Evolutionary conservation across 1,140 invertebrate genomes (phyloP).

Genomic region (Philopotamus ludificatus): DNA sequence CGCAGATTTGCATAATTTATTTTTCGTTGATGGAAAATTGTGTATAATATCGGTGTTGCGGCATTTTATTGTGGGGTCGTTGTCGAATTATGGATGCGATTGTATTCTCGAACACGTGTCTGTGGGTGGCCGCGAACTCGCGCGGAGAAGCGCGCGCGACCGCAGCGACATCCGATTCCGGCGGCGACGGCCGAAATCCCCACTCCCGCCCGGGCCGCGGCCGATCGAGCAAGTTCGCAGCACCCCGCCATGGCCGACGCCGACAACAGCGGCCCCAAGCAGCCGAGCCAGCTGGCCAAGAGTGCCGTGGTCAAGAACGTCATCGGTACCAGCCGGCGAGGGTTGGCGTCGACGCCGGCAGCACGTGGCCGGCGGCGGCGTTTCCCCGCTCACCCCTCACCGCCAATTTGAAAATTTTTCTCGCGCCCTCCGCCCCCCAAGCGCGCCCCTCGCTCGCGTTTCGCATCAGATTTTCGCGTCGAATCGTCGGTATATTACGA

Average conservation of each 20-base stretch:
- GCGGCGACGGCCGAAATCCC: constrained; percentile 5
- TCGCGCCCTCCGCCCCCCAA: constrained; percentile 13
- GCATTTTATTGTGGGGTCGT: no score
- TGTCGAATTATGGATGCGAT: background rate
- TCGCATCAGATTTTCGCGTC: no score
- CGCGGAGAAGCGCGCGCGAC: background rate
- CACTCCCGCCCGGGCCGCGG: constrained; percentile 15
- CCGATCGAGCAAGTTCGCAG: constrained; percentile 10
- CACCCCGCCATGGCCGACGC: constrained; percentile 53
- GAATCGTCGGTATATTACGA: no score
- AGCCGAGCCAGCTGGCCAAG: constrained; percentile 53
- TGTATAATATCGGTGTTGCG: no score
- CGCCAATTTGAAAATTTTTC: constrained; percentile 17
- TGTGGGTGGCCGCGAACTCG: background rate
- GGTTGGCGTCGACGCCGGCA: background rate
- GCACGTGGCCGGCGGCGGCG: background rate
- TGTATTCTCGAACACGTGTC: background rate
- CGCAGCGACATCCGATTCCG: constrained; percentile 23
- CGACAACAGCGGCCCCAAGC: no score
- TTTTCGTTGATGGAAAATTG: no score
- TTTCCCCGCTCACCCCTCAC: constrained; percentile 24
- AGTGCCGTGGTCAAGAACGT: constrained; percentile 54
- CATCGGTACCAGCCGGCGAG: constrained; percentile 46
- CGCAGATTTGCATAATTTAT: no score
- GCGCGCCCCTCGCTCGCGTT: background rate